phyloP scores from a whole-genome alignment of 92 coral and sea anemone species.

The Porites divaricata region DNA sequence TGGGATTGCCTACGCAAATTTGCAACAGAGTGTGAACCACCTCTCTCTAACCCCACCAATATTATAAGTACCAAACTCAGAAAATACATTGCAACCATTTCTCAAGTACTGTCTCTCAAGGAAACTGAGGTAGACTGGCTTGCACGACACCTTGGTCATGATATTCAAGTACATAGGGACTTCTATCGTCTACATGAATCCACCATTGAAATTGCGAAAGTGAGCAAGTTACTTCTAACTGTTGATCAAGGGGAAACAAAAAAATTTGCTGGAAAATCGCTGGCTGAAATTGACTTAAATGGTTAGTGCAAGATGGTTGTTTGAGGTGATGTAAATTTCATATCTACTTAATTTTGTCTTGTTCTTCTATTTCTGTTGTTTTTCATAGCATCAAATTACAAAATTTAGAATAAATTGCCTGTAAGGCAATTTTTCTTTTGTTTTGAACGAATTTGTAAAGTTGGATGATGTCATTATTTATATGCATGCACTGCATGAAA shows the following conservation, averaged over 20 bases:
- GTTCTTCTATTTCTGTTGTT: background rate
- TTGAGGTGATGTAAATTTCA: background rate
- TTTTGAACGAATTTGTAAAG: no score
- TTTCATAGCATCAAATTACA: background rate
- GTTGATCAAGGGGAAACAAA: conserved; percentile 40
- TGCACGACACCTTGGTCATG: conserved; percentile 70
- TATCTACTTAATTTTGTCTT: background rate
- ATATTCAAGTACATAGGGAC: conserved; percentile 47
- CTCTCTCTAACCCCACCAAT: conserved; percentile 8
- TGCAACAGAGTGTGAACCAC: conserved; percentile 21
- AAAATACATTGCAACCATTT: conserved; percentile 58
- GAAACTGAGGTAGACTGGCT: conserved; percentile 71
- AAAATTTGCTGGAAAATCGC: conserved; percentile 14
- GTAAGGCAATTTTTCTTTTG: conserved; percentile 1
- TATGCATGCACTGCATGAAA: background rate
- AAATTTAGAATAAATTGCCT: background rate
- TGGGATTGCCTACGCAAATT: conserved; percentile 48
- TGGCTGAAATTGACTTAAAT: conserved; percentile 2
- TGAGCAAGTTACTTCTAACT: conserved; percentile 52
- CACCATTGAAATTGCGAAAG: conserved; percentile 61
- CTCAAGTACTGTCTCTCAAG: conserved; percentile 51
- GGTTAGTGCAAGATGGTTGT: background rate
- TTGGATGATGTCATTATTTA: no score
- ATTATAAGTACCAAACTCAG: conserved; percentile 57
- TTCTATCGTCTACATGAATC: conserved; percentile 66